phyloP scores from a whole-genome alignment of 2,888 invertebrate species.

The Philereme vetulata region DNA sequence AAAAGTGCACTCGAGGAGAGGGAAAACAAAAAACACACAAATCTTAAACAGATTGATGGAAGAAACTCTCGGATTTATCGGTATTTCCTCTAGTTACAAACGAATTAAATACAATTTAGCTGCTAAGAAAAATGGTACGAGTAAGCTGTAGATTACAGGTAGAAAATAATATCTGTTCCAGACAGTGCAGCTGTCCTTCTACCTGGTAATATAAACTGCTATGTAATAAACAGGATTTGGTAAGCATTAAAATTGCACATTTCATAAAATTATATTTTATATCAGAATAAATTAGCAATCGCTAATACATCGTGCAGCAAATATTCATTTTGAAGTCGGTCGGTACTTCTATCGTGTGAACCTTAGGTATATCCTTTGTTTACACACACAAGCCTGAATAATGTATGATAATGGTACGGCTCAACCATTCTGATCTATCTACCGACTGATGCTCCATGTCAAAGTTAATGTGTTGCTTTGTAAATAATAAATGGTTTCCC shows the following conservation, averaged over 20 bases:
- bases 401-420: conserved; percentile 6
- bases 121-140: not conserved
- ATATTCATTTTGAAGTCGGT: too few species aligned
- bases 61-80: conserved; percentile 25
- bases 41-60: conserved; percentile 31
- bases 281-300: too few species aligned
- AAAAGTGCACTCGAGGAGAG: conserved; percentile 65
- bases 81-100: conserved; percentile 6
- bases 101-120: not conserved
- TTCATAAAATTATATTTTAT: too few species aligned
- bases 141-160: not conserved
- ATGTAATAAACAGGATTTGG: too few species aligned
- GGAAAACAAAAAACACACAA: conserved; percentile 57
- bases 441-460: conserved; percentile 3
- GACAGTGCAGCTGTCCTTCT: too few species aligned
- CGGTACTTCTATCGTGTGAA: too few species aligned
- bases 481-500: conserved; percentile 29
- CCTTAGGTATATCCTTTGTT: not conserved
- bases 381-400: conserved; percentile 1
- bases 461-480: conserved; percentile 10
- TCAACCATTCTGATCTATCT: conserved; percentile 2
- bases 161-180: not conserved
- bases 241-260: too few species aligned
- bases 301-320: too few species aligned
- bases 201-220: too few species aligned